A percentile compares a stretch with the other conserved stretches of the same genome.
Evolutionary conservation across 2,113 vertebrate genomes (phyloP).

Genomic region (Passer montanus): DNA sequence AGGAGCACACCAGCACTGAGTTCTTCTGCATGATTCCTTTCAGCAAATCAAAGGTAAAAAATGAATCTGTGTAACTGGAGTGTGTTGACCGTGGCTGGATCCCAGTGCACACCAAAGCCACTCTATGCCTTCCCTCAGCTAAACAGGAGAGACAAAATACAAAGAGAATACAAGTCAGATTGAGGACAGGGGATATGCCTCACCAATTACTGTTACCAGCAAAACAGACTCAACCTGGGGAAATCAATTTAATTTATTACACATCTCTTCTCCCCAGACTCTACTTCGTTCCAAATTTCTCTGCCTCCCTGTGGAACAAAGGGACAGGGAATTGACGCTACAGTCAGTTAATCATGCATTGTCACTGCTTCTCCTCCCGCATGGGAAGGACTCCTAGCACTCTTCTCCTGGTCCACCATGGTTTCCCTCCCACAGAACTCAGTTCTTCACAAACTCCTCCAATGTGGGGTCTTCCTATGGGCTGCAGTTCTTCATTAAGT

Average conservation of each 20-base stretch:
- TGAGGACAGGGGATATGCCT: not conserved
- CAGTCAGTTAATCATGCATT: not conserved
- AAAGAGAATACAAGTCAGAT: not conserved
- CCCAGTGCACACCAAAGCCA: not conserved
- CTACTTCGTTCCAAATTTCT: not conserved
- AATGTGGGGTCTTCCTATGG: fast-evolving
- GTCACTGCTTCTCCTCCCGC: not conserved
- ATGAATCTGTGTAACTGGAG: not conserved
- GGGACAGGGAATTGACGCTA: not conserved
- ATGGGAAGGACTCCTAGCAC: not conserved
- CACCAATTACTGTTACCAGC: not conserved
- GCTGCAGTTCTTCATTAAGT: not conserved
- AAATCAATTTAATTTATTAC: not conserved
- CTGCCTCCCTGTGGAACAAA: not conserved
- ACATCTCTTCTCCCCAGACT: not conserved
- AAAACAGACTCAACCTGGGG: not conserved
- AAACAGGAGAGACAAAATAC: not conserved
- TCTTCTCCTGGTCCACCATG: not conserved
- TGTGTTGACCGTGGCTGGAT: not conserved
- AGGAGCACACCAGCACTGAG: fast-evolving
- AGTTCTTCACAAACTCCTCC: not conserved
- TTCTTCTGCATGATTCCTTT: not conserved
- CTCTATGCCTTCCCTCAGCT: not conserved
- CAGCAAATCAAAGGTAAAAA: not conserved
- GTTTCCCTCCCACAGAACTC: not conserved